Base-by-base conservation (phyloP, 2,888 invertebrate genomes). In the Mesorhabditis sp. region DNA sequence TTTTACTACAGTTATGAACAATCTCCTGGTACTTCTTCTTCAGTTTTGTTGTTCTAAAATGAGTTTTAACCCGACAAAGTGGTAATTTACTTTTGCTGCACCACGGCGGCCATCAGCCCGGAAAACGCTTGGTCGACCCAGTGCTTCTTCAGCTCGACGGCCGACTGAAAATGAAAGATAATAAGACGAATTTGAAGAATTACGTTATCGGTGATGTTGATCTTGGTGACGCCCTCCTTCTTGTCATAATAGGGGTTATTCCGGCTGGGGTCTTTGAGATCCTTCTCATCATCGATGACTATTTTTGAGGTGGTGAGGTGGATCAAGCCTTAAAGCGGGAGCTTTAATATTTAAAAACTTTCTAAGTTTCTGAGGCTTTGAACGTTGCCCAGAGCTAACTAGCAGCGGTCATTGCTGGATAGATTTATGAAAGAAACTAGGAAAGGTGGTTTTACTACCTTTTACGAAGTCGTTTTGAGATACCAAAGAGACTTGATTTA, bases 111-210 rank as follows among this genome's bases (percentile, higher is more conserved):
- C n/a, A 76, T 69, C 3, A 76, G 67, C 2, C 73, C 70, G 4
- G 76, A 76, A 15, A 74, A 45, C 4, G 76, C 76, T 42, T 76
- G 76, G 7, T 73, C 72, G 5, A 73, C 44, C 76, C 76, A 76
- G 13, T 73, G 72, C 63, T 74, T 69, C 7, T 70, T 70, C 13
- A 76, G 62, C 4, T 73, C 70, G 28, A 69, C 13, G 4, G 69
- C 73, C 4, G 74, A 50, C 58, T 50, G n/a, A 50, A 50, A 50
- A n/a, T 13, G n/a, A n/a, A n/a, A n/a, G n/a, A n/a, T n/a, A n/a
- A n/a, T n/a, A n/a, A n/a, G n/a, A n/a, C n/a, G n/a, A n/a, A n/a
- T n/a, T n/a, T n/a, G 7, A 13, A n/a, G n/a, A 50, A 13, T 50
- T 50, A 50, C 58, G n/a, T 50, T n/a, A 10, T 50, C n/a, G 7